Evolutionary conservation across 2,113 vertebrate genomes (phyloP).

Genomic region (Tragelaphus buxtoni): DNA sequence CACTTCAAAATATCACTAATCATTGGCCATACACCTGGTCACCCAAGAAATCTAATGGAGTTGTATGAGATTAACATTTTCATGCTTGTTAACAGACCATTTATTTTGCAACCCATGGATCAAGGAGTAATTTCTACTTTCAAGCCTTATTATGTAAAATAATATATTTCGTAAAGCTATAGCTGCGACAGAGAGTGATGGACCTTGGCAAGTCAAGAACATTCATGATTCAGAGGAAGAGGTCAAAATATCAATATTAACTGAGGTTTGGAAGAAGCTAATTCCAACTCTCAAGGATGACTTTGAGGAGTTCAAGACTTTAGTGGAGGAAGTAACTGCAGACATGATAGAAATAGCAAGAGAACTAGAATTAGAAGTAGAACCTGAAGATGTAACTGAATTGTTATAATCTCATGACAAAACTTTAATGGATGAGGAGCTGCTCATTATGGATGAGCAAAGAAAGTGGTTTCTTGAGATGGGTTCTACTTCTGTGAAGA

Average conservation of each 20-base stretch:
- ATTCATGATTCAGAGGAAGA: not conserved
- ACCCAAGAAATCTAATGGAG: not conserved
- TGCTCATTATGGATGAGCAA: not conserved
- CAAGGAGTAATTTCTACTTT: not conserved
- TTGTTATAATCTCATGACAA: not conserved
- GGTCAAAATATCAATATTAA: not conserved
- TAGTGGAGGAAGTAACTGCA: not conserved
- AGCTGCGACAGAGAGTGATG: not conserved
- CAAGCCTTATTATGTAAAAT: not conserved
- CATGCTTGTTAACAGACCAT: not conserved
- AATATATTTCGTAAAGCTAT: not conserved
- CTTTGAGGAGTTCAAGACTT: not conserved
- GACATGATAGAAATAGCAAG: not conserved
- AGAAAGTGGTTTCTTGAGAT: not conserved
- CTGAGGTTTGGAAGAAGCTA: not conserved
- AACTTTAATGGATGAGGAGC: not conserved
- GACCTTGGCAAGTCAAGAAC: not conserved
- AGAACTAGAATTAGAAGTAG: not conserved
- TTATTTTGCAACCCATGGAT: not conserved
- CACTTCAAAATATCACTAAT: not conserved
- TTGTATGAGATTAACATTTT: not conserved
- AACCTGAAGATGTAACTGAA: not conserved
- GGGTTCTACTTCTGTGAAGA: not conserved
- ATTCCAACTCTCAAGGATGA: not conserved
- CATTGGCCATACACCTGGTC: not conserved